A percentile compares a stretch with the other conserved stretches of the same genome.
Conservation (phyloP, 2,113 vertebrate species). For the Nibea albiflora region DNA sequence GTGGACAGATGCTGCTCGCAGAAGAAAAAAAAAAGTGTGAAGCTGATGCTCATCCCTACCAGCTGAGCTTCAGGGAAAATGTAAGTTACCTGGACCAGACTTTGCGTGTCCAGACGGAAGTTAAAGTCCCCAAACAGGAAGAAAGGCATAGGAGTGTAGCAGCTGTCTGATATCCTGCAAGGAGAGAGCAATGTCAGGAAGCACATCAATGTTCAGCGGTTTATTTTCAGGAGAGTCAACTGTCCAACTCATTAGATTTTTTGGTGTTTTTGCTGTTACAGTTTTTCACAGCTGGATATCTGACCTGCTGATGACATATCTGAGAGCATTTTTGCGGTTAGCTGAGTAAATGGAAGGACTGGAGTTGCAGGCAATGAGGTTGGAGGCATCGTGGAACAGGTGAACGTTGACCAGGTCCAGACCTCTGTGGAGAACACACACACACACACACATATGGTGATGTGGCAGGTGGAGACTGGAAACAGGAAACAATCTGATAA, state of each 20-base stretch:
- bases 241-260: neutral
- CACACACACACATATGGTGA: neutral
- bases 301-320: constrained; percentile 85
- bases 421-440: constrained; percentile 70
- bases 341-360: constrained; percentile 87
- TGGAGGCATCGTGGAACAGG: constrained; percentile 89
- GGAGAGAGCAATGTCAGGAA: neutral
- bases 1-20: constrained; percentile 80
- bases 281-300: constrained; percentile 9
- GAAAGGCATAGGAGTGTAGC: constrained; percentile 77
- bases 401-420: constrained; percentile 88
- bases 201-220: neutral
- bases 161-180: constrained; percentile 75
- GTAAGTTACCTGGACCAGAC: constrained; percentile 81
- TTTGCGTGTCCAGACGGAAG: constrained; percentile 85
- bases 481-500: constrained; percentile 37
- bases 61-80: neutral
- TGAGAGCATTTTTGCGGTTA: constrained; percentile 84
- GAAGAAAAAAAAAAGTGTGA: neutral
- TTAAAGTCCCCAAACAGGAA: constrained; percentile 90
- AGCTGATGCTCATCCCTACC: too few relatives aligned
- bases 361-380: constrained; percentile 86
- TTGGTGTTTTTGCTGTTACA: neutral
- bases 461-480: constrained; percentile 15
- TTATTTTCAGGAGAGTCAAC: neutral